Evolutionary conservation across 2,888 invertebrate species (phyloP), one percentile per base, ranked within the genome.

Genomic region (Dermolepida albohirtum): DNA sequence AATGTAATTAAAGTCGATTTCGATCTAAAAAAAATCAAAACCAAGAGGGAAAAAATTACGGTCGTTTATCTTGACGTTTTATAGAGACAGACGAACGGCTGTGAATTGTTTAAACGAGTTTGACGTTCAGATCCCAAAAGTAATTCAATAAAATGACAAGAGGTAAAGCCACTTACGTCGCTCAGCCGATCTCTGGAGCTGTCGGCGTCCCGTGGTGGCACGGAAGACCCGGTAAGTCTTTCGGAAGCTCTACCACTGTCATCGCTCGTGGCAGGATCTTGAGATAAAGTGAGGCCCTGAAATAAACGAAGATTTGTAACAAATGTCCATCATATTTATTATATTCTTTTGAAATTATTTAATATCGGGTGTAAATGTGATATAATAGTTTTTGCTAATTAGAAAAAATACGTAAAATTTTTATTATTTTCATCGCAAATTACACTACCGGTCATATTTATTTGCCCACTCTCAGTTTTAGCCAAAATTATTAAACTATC

Each of bases 241-340:
- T 92, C 92, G 78, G 92, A 92, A 79, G 92, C 92, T 84, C 92
- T 87, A 80, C 92, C 92, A 86, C 92, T 92, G 85, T 92, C 92
- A 86, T 92, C 92, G 84, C 92, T 92, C 82, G 92, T 92, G 81
- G 92, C 92, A 84, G 92, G 91, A 87, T 92, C 92, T 78, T 76
- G 76, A 83, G 88, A 87, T 85, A 89, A 86, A 84, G 89, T 89
- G 84, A 91, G 88, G 85, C 89, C 89, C 91, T 92, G 85, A 71
- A 87, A 86, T 81, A 71, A 70, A 59, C 69, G 68, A 27, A 40
- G 1, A 34, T 34, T 34, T 34, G 6, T 34, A 8, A 34, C 5
- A 34, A 6, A 34, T 34, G 34, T 34, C 34, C 34, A 34, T 22
- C 22, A 22, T 1, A 22, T 4, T 22, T 47, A 47, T 44, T 44